phyloP scores from a whole-genome alignment of 2,888 invertebrate genomes.

The Patella pellucida region DNA sequence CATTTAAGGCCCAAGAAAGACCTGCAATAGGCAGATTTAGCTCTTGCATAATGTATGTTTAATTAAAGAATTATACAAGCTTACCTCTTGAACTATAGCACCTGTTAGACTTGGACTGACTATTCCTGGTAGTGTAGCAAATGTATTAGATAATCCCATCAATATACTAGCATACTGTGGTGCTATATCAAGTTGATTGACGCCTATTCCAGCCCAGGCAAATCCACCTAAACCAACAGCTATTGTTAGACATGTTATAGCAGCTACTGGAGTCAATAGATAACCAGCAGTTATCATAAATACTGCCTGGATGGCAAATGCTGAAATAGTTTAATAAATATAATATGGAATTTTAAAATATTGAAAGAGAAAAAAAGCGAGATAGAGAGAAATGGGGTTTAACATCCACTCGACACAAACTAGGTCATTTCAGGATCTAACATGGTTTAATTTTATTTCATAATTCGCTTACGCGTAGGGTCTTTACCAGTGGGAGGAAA shows the following conservation, averaged over 20 bases:
- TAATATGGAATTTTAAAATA: too few species aligned
- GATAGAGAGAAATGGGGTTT: too few species aligned
- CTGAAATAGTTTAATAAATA: conserved; percentile 52
- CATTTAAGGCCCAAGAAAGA: too few species aligned
- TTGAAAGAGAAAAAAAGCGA: too few species aligned
- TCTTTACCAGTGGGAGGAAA: too few species aligned
- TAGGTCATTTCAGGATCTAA: too few species aligned
- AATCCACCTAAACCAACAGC: conserved; percentile 91
- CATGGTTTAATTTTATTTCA: too few species aligned
- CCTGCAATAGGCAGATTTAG: too few species aligned
- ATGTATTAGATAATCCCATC: conserved; percentile 92
- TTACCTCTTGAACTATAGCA: conserved; percentile 81
- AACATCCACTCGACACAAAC: too few species aligned
- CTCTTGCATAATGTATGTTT: too few species aligned
- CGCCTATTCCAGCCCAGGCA: conserved; percentile 86
- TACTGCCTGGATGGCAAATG: conserved; percentile 84
- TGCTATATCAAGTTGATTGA: conserved; percentile 89
- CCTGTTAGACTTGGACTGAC: conserved; percentile 89
- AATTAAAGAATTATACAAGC: too few species aligned
- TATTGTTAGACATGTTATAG: conserved; percentile 84
- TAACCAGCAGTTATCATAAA: conserved; percentile 89
- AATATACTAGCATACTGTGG: conserved; percentile 90
- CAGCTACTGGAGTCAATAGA: conserved; percentile 76
- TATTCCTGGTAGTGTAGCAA: conserved; percentile 92
- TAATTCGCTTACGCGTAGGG: too few species aligned